Evolutionary conservation across 2,113 vertebrate species (phyloP), one percentile per base, ranked within the genome.

Genomic region (Elephantulus edwardii): DNA sequence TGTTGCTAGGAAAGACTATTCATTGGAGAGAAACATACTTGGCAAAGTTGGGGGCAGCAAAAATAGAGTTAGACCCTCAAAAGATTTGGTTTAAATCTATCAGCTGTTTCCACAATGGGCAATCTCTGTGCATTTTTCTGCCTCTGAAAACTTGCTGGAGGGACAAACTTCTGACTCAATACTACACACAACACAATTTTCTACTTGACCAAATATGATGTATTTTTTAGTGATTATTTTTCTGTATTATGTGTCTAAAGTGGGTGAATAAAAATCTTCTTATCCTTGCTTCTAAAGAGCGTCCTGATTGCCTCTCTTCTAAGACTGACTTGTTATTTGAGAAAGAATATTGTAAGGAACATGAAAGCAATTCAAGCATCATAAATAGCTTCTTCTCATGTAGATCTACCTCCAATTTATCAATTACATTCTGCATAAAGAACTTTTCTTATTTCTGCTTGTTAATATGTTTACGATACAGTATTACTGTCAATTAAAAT

Each of bases 341-440:
- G 33, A 68, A 52, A 62, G 0, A 24, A n/a, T 5, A 1, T 1
- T 8, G 6, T 44, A 19, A 10, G 28, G 5, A 1, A 22, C 11
- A 30, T 1, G 46, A 42, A 50, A 38, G 20, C 14, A 44, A 14
- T 11, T 19, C 42, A 72, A 72, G 40, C 5, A 20, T 3, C 10
- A 14, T 2, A 6, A 1, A 0, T 11, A 13, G 33, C 4, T 42
- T 56, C 19, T 30, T 12, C 54, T 46, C 22, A 10, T 46, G 14
- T 24, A 13, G 66, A 19, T 1, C 28, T 26, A 4, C 48, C n/a
- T n/a, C n/a, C n/a, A 40, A 12, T 6, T 80, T 46, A n/a, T 24
- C 26, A 9, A 38, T n/a, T 24, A 52, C 10, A 30, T 38, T 48
- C 16, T 40, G n/a, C 3, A 13, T 22, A 2, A 9, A 14, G 14